Evolutionary conservation across 1,140 invertebrate genomes (phyloP).

Genomic region (Laupala kohalensis): DNA sequence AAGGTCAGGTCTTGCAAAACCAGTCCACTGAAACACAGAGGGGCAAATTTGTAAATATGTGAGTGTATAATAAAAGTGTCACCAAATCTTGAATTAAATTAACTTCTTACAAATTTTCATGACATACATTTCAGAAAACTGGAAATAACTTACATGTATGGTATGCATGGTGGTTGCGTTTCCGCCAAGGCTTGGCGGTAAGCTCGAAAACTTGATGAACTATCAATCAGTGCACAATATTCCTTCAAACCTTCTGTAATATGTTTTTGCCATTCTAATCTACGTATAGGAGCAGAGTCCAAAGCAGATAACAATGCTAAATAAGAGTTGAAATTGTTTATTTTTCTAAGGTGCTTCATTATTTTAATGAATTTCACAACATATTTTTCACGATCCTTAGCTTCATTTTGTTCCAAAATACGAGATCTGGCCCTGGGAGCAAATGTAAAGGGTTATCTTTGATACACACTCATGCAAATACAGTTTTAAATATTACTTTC

Average conservation of each 20-base stretch:
- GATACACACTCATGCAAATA: too few species aligned
- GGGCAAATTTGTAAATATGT: neutral
- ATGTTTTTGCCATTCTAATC: slow-evolving; percentile 89
- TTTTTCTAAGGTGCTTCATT: slow-evolving; percentile 91
- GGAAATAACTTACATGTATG: slow-evolving; percentile 74
- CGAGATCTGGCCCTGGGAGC: slow-evolving; percentile 55
- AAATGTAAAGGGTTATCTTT: too few species aligned
- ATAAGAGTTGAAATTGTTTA: slow-evolving; percentile 99
- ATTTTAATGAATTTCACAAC: slow-evolving; percentile 97
- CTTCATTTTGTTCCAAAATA: slow-evolving; percentile 67
- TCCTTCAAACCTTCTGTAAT: slow-evolving; percentile 87
- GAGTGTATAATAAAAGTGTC: neutral
- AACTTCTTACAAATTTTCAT: neutral
- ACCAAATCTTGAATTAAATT: neutral
- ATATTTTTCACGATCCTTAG: slow-evolving; percentile 89
- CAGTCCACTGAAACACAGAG: slow-evolving; percentile 62
- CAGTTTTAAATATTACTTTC: too few species aligned
- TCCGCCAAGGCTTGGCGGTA: slow-evolving; percentile 88
- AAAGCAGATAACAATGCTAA: slow-evolving; percentile 89
- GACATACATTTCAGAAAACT: neutral
- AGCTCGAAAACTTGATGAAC: slow-evolving; percentile 85
- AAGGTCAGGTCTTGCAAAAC: slow-evolving; percentile 98
- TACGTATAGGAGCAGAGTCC: slow-evolving; percentile 87
- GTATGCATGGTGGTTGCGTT: slow-evolving; percentile 92
- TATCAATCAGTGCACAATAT: slow-evolving; percentile 91